Evolutionary conservation across 2,888 invertebrate species (phyloP).

Genomic region (Luperina nickerlii): DNA sequence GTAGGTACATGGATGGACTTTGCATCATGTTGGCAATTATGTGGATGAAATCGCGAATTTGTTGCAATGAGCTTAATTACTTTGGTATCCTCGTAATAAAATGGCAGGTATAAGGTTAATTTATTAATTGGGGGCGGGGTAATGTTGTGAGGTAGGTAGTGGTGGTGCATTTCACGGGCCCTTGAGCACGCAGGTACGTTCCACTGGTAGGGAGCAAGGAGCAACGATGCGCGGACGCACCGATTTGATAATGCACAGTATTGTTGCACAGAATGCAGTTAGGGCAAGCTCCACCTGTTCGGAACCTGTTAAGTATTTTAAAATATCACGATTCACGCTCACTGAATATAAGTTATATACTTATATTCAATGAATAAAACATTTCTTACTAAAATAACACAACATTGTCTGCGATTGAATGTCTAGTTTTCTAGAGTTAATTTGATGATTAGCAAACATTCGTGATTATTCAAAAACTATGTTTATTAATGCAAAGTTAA

Average conservation of each 20-base stretch:
- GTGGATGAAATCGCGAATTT: conserved; percentile 18
- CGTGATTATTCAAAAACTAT: conserved; percentile 13
- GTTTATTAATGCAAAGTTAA: conserved; percentile 19
- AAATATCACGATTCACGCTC: conserved; percentile 66
- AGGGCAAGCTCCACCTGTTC: conserved; percentile 77
- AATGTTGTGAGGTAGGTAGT: conserved; percentile 60
- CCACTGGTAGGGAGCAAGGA: conserved; percentile 76
- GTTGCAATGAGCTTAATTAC: conserved; percentile 10
- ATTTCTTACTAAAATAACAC: conserved; percentile 42
- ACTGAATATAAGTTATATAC: too few species aligned
- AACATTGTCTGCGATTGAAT: conserved; percentile 27
- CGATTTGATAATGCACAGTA: conserved; percentile 83
- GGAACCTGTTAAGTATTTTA: conserved; percentile 73
- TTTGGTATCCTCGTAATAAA: conserved; percentile 62
- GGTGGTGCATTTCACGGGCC: conserved; percentile 83
- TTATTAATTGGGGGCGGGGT: conserved; percentile 63
- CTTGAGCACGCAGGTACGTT: conserved; percentile 81
- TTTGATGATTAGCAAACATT: conserved; percentile 7
- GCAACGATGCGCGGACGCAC: conserved; percentile 80
- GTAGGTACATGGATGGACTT: conserved; percentile 20
- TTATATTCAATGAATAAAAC: conserved; percentile 63
- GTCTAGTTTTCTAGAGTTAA: conserved; percentile 21
- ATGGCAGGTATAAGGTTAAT: conserved; percentile 53
- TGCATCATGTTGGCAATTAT: conserved; percentile 34
- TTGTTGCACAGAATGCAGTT: conserved; percentile 76